phyloP scores from a whole-genome alignment of 2,113 vertebrate species.

The Chloroceryle aenea region DNA sequence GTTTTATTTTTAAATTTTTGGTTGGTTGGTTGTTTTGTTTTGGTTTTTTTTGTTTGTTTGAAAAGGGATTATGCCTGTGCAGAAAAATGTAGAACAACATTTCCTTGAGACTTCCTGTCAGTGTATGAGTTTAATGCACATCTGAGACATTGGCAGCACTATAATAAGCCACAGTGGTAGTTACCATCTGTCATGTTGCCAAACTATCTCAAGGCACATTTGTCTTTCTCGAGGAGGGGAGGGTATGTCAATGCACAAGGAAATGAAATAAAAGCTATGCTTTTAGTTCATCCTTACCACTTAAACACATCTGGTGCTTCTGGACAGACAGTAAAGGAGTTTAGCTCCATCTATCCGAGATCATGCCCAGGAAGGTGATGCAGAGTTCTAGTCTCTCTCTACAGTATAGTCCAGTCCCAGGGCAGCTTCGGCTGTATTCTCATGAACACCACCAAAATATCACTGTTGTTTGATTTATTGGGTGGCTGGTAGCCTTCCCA shows the following conservation, averaged over 20 bases:
- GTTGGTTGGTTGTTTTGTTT: too few species aligned
- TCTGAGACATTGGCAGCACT: conserved; percentile 55
- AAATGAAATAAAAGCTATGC: conserved; percentile 10
- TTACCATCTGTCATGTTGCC: conserved; percentile 58
- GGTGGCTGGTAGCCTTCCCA: background rate
- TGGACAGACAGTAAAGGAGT: background rate
- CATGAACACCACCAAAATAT: background rate
- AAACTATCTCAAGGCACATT: conserved; percentile 41
- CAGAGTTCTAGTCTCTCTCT: background rate
- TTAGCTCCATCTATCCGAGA: background rate
- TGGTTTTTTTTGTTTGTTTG: background rate
- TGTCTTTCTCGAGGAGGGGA: background rate
- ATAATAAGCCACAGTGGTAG: conserved; percentile 51
- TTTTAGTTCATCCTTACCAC: background rate
- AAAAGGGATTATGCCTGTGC: conserved; percentile 3
- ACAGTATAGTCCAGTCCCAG: background rate
- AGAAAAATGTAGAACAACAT: conserved; percentile 28
- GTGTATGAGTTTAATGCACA: conserved; percentile 35
- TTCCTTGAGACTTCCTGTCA: conserved; percentile 43
- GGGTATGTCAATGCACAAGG: background rate
- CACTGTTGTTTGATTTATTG: background rate
- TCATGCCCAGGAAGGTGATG: background rate
- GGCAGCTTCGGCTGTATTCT: background rate
- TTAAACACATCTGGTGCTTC: background rate
- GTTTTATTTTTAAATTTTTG: background rate